Evolutionary conservation across 2,888 invertebrate genomes (phyloP).

Genomic region (Polietes domitor): DNA sequence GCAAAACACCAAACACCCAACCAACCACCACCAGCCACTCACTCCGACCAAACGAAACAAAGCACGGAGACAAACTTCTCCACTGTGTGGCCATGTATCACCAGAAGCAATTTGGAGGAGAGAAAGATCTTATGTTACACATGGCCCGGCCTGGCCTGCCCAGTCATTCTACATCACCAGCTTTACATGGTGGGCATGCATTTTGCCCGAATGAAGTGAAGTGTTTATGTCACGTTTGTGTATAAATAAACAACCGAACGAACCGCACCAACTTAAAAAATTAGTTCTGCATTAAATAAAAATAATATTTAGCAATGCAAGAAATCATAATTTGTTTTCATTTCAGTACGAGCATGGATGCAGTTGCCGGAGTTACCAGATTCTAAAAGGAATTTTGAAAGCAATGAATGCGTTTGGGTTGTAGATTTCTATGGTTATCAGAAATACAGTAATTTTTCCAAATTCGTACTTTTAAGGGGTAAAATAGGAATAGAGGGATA

Average conservation of each 20-base stretch:
- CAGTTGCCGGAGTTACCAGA: neutral
- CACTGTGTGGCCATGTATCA: slow-evolving; percentile 20
- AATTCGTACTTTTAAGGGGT: too few relatives aligned
- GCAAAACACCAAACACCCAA: slow-evolving; percentile 33
- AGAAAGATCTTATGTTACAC: slow-evolving; percentile 46
- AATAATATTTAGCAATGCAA: slow-evolving; percentile 23
- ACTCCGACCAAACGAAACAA: neutral
- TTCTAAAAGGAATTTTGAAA: too few relatives aligned
- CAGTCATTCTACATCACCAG: slow-evolving; percentile 3
- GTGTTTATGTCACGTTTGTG: slow-evolving; percentile 61
- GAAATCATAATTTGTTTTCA: slow-evolving; percentile 13
- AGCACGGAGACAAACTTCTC: slow-evolving; percentile 3
- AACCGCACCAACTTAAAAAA: neutral
- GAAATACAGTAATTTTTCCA: too few relatives aligned
- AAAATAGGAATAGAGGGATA: too few relatives aligned
- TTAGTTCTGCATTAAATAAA: slow-evolving; percentile 33
- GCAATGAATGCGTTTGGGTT: too few relatives aligned
- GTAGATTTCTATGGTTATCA: too few relatives aligned
- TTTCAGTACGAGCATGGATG: neutral
- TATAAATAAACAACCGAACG: slow-evolving; percentile 13
- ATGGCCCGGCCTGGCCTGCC: neutral
- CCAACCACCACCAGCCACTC: slow-evolving; percentile 15
- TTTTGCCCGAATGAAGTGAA: slow-evolving; percentile 19
- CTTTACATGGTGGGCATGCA: neutral
- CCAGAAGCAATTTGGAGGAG: slow-evolving; percentile 56